Evolutionary conservation across 2,888 invertebrate species (phyloP).

Genomic region (Dicyrtoma fusca): DNA sequence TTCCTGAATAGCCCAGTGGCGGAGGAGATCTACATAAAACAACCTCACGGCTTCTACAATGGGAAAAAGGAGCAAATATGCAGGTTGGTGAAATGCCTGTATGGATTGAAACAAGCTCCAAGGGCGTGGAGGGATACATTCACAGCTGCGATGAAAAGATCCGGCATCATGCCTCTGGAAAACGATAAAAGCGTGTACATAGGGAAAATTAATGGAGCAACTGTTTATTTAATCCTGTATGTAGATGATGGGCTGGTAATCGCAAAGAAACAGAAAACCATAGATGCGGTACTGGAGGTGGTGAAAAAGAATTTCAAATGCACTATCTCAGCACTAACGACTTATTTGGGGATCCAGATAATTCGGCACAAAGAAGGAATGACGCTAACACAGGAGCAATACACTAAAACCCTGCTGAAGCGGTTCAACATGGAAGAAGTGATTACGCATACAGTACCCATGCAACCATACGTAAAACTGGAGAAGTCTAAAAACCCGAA

Average conservation of each 20-base stretch:
- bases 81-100: constrained; percentile 43
- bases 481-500: too few relatives aligned
- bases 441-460: background rate
- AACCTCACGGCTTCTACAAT: constrained; percentile 21
- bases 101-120: constrained; percentile 53
- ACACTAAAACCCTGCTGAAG: background rate
- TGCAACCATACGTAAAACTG: background rate
- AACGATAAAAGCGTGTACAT: constrained; percentile 38
- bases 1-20: constrained; percentile 31
- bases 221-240: constrained; percentile 34
- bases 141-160: background rate
- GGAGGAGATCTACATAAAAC: constrained; percentile 33
- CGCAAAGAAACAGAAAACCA: background rate
- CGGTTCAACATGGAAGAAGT: constrained; percentile 3
- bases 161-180: constrained; percentile 19
- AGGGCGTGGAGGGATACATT: constrained; percentile 46
- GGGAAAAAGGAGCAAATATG: constrained; percentile 16
- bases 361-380: background rate
- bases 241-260: constrained; percentile 50
- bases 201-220: background rate
- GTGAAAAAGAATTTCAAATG: background rate
- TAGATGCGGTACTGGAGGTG: background rate
- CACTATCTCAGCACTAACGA: background rate
- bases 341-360: background rate
- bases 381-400: background rate